A percentile compares a stretch with the other conserved stretches of the same genome.
phyloP scores from a whole-genome alignment of 2,888 invertebrate genomes.

The Elmis aenea region DNA sequence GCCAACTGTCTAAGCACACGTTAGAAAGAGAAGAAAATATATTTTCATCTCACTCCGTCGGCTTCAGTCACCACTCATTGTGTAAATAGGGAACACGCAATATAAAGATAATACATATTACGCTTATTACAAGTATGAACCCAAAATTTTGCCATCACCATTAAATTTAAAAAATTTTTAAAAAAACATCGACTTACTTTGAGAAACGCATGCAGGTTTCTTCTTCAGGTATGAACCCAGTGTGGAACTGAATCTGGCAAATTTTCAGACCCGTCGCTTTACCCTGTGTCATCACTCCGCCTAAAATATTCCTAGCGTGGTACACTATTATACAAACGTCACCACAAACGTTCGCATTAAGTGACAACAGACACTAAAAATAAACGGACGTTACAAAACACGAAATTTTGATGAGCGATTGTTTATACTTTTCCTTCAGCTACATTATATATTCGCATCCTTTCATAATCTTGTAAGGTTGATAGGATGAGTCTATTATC shows the following conservation, averaged over 20 bases:
- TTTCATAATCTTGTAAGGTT: constrained; percentile 86
- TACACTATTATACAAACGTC: constrained; percentile 79
- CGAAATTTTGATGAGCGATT: too few relatives aligned
- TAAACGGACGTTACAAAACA: too few relatives aligned
- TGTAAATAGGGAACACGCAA: too few relatives aligned
- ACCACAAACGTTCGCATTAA: constrained; percentile 75
- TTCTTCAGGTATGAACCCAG: constrained; percentile 74
- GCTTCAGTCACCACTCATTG: too few relatives aligned
- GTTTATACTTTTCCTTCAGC: constrained; percentile 66
- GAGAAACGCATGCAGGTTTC: constrained; percentile 72
- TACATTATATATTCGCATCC: constrained; percentile 70
- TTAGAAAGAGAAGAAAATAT: too few relatives aligned
- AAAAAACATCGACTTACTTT: constrained; percentile 44
- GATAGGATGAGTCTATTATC: constrained; percentile 78
- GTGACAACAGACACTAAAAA: constrained; percentile 52
- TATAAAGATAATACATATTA: too few relatives aligned
- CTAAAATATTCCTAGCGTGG: constrained; percentile 83
- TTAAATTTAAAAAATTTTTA: too few relatives aligned
- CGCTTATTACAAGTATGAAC: too few relatives aligned
- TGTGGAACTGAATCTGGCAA: constrained; percentile 82
- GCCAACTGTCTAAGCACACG: too few relatives aligned
- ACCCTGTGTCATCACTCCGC: constrained; percentile 59
- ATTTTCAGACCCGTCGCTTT: constrained; percentile 80
- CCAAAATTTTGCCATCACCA: too few relatives aligned
- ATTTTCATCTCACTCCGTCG: too few relatives aligned